Base-by-base conservation (phyloP, 2,797 vertebrate genomes). In the Phalanger gymnotis region DNA sequence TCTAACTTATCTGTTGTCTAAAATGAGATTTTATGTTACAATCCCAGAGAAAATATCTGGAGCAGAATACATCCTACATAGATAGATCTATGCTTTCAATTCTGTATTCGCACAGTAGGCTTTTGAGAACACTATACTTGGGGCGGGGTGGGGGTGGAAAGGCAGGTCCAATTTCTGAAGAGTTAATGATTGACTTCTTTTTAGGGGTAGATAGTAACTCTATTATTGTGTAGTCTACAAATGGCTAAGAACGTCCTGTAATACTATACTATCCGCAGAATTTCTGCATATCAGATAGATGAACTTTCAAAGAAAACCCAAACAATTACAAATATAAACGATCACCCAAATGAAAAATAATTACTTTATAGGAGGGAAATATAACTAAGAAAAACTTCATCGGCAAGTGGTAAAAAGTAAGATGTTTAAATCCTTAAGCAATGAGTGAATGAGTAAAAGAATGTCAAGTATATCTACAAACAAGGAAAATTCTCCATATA, bases 111-210 rank as follows among this genome's bases (percentile, higher is more conserved):
- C 96, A 97, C 96, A 96, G 93, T 94, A 94, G 94, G 92, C 92
- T 97, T 98, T 98, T 97, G 96, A 98, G 96, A 97, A 96, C 92
- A 96, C 31, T 34, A n/a, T 96, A 90, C 0, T 0, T 97, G 94
- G 0, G 28, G 27, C 30, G 9, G 27, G 27, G 56, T 6, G 22
- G 5, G 1, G 25, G 55, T 5, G 54, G 19, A 55, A 22, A 9
- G 14, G 9, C 56, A 57, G 56, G 57, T 58, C n/a, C 96, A 92
- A 95, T 97, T 98, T 97, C 95, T 98, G 94, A 98, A 96, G 90
- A 98, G 96, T 98, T 97, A 98, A 98, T 98, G 96, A 97, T 97
- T 97, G 97, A 96, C 95, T 97, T 55, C 96, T 97, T 94, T 27
- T 92, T 95, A 94, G 58, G 92, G 61, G 53, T 94, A 96, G 61